Percentiles rank a stretch among this genome's conserved stretches.
phyloP scores from a whole-genome alignment of 2,113 vertebrate genomes.

The Phylloscopus whistleri region DNA sequence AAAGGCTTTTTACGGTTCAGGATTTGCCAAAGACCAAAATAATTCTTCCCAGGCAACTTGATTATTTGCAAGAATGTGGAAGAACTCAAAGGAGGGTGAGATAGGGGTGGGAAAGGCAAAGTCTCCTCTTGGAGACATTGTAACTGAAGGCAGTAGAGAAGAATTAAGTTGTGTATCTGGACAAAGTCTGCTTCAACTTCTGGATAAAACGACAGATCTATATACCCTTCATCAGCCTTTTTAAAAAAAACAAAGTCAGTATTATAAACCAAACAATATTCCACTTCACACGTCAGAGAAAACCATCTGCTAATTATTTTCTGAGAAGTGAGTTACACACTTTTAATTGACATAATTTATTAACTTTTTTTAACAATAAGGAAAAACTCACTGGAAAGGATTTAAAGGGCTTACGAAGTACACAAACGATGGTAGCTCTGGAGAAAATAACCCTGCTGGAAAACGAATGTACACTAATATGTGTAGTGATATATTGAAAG shows the following conservation, averaged over 20 bases:
- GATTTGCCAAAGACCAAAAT: background rate
- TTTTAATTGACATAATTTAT: background rate
- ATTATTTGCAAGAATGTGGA: background rate
- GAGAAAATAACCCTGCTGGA: background rate
- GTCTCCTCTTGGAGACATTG: background rate
- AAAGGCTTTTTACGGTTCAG: background rate
- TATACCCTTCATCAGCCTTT: background rate
- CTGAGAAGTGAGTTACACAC: accelerated
- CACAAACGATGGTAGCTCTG: background rate
- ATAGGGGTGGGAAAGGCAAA: background rate
- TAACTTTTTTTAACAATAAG: background rate
- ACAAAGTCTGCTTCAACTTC: background rate
- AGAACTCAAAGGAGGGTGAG: background rate
- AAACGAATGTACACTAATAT: background rate
- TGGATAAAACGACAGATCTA: background rate
- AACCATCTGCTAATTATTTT: background rate
- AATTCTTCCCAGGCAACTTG: background rate
- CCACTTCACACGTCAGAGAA: background rate
- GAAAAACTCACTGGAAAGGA: background rate
- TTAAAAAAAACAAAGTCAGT: background rate
- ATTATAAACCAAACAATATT: background rate
- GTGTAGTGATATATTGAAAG: background rate
- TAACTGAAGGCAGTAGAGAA: background rate
- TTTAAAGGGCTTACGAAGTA: background rate
- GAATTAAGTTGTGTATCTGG: background rate